Conservation (phyloP, 2,113 vertebrate species). For the Eptatretus burgeri region DNA sequence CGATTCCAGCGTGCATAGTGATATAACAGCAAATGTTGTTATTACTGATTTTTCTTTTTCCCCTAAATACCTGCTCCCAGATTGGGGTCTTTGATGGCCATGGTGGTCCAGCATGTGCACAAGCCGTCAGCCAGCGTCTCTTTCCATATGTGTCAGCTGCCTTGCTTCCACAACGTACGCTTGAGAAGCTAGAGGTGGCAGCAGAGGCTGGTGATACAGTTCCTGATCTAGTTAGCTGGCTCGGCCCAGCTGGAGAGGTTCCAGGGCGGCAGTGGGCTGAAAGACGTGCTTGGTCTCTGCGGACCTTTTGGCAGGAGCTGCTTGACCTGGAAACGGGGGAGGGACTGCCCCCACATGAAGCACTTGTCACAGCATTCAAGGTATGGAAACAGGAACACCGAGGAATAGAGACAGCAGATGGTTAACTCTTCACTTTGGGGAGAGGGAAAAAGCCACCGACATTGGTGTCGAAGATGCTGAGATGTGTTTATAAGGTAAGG, state of each 20-base stretch:
- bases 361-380: slow-evolving; percentile 40
- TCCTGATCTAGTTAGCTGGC: background rate
- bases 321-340: slow-evolving; percentile 30
- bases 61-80: background rate
- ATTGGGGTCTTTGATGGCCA: slow-evolving; percentile 72
- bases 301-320: slow-evolving; percentile 74
- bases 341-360: slow-evolving; percentile 35
- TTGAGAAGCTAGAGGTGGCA: slow-evolving; percentile 46
- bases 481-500: no score
- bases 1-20: no score
- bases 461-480: no score
- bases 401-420: no score
- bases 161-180: slow-evolving; percentile 34
- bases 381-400: background rate
- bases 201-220: slow-evolving; percentile 24
- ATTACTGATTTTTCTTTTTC: no score
- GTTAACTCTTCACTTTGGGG: no score
- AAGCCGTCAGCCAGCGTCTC: slow-evolving; percentile 54
- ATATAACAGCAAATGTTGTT: no score
- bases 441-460: no score
- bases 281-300: slow-evolving; percentile 20
- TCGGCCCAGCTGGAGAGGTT: background rate
- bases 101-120: slow-evolving; percentile 50
- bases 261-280: no score
- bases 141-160: slow-evolving; percentile 50